Base-by-base conservation (phyloP, 2,888 invertebrate genomes). In the Prenolepis imparis region DNA sequence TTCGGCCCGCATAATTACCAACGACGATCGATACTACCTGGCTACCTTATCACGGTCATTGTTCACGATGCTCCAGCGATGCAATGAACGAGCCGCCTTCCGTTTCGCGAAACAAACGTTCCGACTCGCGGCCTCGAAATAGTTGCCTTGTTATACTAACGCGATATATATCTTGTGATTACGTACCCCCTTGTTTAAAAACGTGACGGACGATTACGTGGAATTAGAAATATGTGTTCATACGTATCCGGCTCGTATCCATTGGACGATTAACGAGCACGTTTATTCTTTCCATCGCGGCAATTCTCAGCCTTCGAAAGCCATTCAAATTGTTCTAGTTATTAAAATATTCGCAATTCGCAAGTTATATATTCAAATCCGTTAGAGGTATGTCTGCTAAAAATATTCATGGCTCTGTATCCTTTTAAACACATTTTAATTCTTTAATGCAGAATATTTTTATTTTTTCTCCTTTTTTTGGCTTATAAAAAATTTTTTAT, bases 1-100 rank as follows among this genome's bases (percentile, higher is more conserved):
- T 85, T 87, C 77, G 70, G 80, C 81, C 84, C 74, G 87, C 85
- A 88, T 87, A 89, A 90, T 90, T 87, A 88, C 88, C 64, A 68
- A 72, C 77, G 82, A 78, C 77, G 88, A 80, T 90, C 90, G 88
- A 90, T 90, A 90, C 59, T 87, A 52, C 74, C 82, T 48, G 83
- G 81, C 73, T 59, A 39, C 52, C 70, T 88, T 90, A 89, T 90
- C 89, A 80, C 75, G 39, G 85, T 87, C 85, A 88, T 90, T 82
- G 82, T 83, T 86, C 80, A 86, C 84, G 85, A 78, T 55, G 67
- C 9, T 70, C 75, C 77, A 77, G 75, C 72, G 70, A 64, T 41
- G 64, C 36, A 41, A 41, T n/a, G n/a, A 12, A 39, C 61, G 70
- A 24, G 68, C 52, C 68, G 84, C 39, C 39, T 82, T 72, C 66